Evolutionary conservation across 37 sponge, comb jelly and placozoan species (phyloP), one percentile per base, ranked within the genome.

Genomic region (Halisarca cf. caerulea): DNA sequence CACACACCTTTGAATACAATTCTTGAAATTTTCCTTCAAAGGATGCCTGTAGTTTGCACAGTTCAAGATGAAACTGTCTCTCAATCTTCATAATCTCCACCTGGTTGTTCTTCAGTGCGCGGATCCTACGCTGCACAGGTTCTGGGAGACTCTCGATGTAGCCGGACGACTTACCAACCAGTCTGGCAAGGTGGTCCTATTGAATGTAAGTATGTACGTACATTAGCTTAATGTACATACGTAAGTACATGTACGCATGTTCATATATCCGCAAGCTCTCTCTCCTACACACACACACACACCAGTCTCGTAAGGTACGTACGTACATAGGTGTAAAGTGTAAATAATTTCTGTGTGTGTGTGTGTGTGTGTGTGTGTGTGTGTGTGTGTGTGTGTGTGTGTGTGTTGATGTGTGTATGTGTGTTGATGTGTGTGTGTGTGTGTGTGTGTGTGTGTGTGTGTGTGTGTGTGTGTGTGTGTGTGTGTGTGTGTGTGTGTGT

Each of bases 81-180:
- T 98, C 99, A n/a, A 96, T 59, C 79, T 90, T 61, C 21, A 86
- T 87, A 54, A 57, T 73, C 57, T 94, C 91, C 20, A 92, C 74
- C 80, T 98, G 99, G 30, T 91, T 47, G 25, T 90, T 97, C 80
- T 92, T 91, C 64, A 97, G 80, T 32, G 95, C 92, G 0, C 70
- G 58, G 24, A 97, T 69, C 30, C 92, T 77, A 32, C 86, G 37
- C 54, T 84, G 68, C 2, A 91, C 82, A 1, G 79, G 47, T 0
- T 86, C 79, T 6, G 97, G 94, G 0, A 94, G 44, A 28, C 90
- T 87, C 68, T 87, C 87, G 6, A 87, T 33, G 74, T 87, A 87
- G 30, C 87, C 87, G 14, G 87, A 87, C 64, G 82, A 82, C 25
- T 40, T 47, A 5, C 87, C 87, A 25, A 87, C 73, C 59, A 87